Evolutionary conservation across 2,888 invertebrate genomes (phyloP), one percentile per base, ranked within the genome.

Genomic region (Hyalella azteca): DNA sequence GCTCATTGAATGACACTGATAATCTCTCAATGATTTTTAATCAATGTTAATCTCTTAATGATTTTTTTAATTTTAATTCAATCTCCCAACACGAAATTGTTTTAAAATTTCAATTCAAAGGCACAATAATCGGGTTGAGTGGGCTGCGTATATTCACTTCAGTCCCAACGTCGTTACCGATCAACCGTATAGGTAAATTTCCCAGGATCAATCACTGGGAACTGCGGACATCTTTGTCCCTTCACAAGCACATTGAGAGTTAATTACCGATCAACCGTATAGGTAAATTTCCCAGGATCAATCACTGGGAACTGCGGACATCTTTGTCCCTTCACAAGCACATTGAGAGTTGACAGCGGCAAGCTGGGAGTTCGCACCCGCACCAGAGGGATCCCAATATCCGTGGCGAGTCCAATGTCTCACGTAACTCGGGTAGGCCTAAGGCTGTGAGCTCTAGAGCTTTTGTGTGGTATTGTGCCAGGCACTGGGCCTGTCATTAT

Each of bases 371-470:
- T 66, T 3, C 66, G 39, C 66, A 66, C 66, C 66, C 66, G 36
- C 4, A 29, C 66, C 29, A 66, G 32, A 36, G 66, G 36, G 66
- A 66, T 66, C 19, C 66, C 66, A 66, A 66, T 66, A 66, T 66
- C 66, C 66, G 66, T 36, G 32, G 36, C 36, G 36, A 15, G 66
- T 66, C 66, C 36, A 36, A 32, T 32, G 66, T 36, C 32, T 66
- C 66, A 66, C 66, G 66, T 66, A 66, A 66, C 54, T 66, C 66
- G 36, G 66, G 66, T 66, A 66, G 66, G 66, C 66, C 66, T 66
- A 66, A 66, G 66, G 66, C 66, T 66, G 45, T n/a, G 26, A 26
- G 66, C 66, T 36, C 66, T 36, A 36, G 36, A 36, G 66, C 36
- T 36, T 36, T 66, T 66, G 66, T 66, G 66, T 66, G 66, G 66